These are phyloP conservation scores for Drosophila ironensis DNA, from an alignment of 1,140 invertebrate genomes.

Conservation along the genomic window DNA sequence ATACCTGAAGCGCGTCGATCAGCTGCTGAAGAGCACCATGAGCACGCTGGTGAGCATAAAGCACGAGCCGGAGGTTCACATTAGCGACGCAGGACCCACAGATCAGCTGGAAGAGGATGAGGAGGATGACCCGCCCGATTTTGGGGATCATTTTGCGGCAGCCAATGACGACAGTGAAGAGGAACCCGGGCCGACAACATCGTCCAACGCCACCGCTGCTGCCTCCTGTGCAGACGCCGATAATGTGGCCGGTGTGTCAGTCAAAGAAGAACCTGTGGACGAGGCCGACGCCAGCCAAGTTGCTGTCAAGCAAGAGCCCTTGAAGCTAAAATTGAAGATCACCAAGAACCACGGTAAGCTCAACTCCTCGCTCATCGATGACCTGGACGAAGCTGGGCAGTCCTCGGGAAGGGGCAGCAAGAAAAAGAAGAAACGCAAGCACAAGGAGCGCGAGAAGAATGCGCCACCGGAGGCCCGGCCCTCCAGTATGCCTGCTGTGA, in stretches of 20 bases:
- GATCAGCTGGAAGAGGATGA: slow-evolving; percentile 25
- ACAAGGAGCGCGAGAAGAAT: slow-evolving; percentile 53
- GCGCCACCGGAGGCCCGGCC: not conserved
- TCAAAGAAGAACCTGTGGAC: slow-evolving; percentile 50
- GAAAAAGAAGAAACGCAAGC: slow-evolving; percentile 76
- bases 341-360: slow-evolving; percentile 76
- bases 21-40: slow-evolving; percentile 71
- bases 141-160: slow-evolving; percentile 45
- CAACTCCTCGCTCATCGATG: slow-evolving; percentile 73
- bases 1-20: slow-evolving; percentile 74
- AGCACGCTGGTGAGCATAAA: slow-evolving; percentile 76
- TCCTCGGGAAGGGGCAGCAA: slow-evolving; percentile 45
- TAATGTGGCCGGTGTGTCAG: slow-evolving; percentile 4
- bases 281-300: slow-evolving; percentile 20
- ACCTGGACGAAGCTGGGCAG: slow-evolving; percentile 37
- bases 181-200: not conserved
- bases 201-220: not conserved
- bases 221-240: not conserved
- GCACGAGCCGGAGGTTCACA: slow-evolving; percentile 74
- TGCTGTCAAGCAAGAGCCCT: slow-evolving; percentile 54
- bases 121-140: not conserved
- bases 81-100: slow-evolving; percentile 44
- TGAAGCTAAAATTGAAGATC: slow-evolving; percentile 74
- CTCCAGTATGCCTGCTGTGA: not conserved
- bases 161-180: slow-evolving; percentile 53